Evolutionary conservation across 2,113 vertebrate genomes (phyloP), one percentile per base, ranked within the genome.

Genomic region (Alexandromys fortis): DNA sequence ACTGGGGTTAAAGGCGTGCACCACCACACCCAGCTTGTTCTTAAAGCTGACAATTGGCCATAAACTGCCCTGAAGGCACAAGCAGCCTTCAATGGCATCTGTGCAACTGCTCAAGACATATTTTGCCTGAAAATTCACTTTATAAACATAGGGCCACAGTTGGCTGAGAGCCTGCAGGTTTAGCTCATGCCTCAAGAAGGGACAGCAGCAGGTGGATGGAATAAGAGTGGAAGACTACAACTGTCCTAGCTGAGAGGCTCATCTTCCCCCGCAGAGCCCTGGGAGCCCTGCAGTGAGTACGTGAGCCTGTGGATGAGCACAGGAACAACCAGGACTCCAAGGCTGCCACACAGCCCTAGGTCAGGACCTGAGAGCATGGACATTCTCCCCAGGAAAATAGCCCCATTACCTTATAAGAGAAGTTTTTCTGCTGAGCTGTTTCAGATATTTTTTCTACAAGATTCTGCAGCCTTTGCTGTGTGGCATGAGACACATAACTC

Each of bases 341-440:
- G 17, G 72, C n/a, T 68, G 61, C 82, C 45, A 22, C 45, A 11
- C n/a, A 16, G 42, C 10, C 28, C 45, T 21, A 10, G n/a, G 16
- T 21, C 1, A 7, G 13, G 42, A 35, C 22, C 0, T 38, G 22
- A 13, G 58, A 33, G 52, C 63, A 68, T 1, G 8, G 72, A 22
- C 7, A 4, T 0, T 47, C 73, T 26, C 79, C 12, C 47, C 52
- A 9, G 26, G 68, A 35, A 21, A 47, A 70, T 79, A 82, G 82
- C 52, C 28, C 2, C 8, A 68, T 98, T 98, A 99, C 99, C 99
- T 99, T 99, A 45, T 99, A 99, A 38, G 98, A 98, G 87, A 98
- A 97, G 97, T 99, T 99, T 98, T 98, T 99, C 90, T 99, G 99
- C 98, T 99, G 99, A 86, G 99, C 99, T 5, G 99, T 99, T 92